Evolutionary conservation across 2,888 invertebrate genomes (phyloP).

Genomic region (Taenaris catops): DNA sequence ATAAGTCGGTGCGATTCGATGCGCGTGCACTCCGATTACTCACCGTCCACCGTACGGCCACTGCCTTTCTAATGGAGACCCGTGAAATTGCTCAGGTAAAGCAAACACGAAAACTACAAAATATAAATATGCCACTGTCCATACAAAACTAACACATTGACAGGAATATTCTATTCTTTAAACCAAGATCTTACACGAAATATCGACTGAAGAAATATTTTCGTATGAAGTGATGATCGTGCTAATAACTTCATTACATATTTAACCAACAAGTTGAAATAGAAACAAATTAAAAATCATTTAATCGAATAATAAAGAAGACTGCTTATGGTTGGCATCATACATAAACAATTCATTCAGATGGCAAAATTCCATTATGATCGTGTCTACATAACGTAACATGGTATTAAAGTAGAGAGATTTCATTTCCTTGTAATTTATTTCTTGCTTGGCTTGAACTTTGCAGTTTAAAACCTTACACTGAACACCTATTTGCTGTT

Average conservation of each 20-base stretch:
- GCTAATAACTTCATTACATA: too few relatives aligned
- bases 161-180: too few relatives aligned
- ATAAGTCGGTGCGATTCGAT: conserved; percentile 58
- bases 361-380: conserved; percentile 11
- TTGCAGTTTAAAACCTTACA: conserved; percentile 61
- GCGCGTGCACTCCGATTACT: conserved; percentile 66
- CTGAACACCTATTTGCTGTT: conserved; percentile 61
- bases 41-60: conserved; percentile 53
- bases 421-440: conserved; percentile 65
- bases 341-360: conserved; percentile 3
- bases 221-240: too few relatives aligned
- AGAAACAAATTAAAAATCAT: too few relatives aligned
- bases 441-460: conserved; percentile 58
- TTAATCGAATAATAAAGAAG: too few relatives aligned
- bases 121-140: too few relatives aligned
- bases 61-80: conserved; percentile 64
- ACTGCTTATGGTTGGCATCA: too few relatives aligned
- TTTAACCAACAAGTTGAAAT: too few relatives aligned
- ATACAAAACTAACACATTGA: too few relatives aligned
- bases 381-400: conserved; percentile 12
- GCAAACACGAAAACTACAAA: conserved; percentile 17
- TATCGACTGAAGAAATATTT: too few relatives aligned
- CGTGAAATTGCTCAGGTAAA: conserved; percentile 23
- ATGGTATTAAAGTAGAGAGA: conserved; percentile 35
- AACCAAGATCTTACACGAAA: too few relatives aligned